A percentile compares a stretch with the other conserved stretches of the same genome.
phyloP scores from a whole-genome alignment of 1,140 invertebrate genomes.

The Parapsyche elsis region DNA sequence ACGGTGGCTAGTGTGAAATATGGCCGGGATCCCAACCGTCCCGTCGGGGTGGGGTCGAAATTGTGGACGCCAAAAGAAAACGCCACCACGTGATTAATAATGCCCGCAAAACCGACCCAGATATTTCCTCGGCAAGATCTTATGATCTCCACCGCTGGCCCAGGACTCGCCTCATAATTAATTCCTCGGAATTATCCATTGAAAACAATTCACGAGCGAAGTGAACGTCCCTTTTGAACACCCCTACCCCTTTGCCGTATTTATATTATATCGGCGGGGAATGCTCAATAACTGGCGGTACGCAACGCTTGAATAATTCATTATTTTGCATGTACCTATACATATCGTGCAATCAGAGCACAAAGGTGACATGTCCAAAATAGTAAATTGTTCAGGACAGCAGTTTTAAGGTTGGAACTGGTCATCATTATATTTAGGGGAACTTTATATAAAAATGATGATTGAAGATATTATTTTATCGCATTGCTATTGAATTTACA shows the following conservation, averaged over 20 bases:
- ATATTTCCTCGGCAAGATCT: background rate
- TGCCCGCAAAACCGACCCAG: conserved; percentile 12
- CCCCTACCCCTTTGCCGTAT: too few relatives aligned
- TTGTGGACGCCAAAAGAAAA: conserved; percentile 22
- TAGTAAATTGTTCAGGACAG: too few relatives aligned
- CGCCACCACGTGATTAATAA: conserved; percentile 39
- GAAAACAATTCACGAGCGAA: background rate
- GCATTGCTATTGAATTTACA: too few relatives aligned
- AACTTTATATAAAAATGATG: too few relatives aligned
- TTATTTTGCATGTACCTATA: background rate
- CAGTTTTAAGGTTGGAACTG: too few relatives aligned
- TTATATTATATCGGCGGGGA: background rate
- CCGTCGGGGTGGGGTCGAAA: conserved; percentile 15
- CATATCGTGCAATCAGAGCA: too few relatives aligned
- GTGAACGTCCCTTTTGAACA: too few relatives aligned
- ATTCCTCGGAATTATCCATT: conserved; percentile 23
- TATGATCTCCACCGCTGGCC: conserved; percentile 7
- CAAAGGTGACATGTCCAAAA: too few relatives aligned
- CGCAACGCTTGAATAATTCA: background rate
- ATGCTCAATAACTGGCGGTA: background rate
- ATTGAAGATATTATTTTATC: too few relatives aligned
- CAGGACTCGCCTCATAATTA: conserved; percentile 5
- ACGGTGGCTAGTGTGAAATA: conserved; percentile 34
- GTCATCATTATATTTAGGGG: too few relatives aligned
- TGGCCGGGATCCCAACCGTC: conserved; percentile 17